Evolutionary conservation across 2,797 vertebrate species (phyloP).

Genomic region (Oreochromis grahami): DNA sequence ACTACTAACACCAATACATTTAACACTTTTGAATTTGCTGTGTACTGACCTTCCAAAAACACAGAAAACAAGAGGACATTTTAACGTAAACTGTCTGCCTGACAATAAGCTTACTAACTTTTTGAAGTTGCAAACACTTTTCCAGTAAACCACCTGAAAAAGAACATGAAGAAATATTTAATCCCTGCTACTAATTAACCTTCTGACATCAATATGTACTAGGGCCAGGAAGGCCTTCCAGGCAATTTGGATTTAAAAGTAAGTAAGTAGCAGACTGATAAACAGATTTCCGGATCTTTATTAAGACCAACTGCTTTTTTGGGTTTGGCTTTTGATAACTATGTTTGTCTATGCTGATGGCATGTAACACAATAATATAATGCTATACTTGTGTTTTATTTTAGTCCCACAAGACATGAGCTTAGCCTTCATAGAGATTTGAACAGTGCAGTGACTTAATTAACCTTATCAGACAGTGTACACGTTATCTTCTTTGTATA

Average conservation of each 20-base stretch:
- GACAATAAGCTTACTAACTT: background rate
- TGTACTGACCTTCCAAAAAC: background rate
- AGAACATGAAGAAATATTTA: constrained; percentile 2
- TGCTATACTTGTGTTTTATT: background rate
- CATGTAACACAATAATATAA: background rate
- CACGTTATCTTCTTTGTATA: constrained; percentile 48
- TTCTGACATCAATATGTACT: constrained; percentile 12
- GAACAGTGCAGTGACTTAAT: constrained; percentile 14
- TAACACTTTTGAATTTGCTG: too few species aligned
- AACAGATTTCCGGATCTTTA: constrained; percentile 21
- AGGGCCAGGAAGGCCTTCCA: background rate
- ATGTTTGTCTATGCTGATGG: background rate
- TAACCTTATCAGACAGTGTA: constrained; percentile 15
- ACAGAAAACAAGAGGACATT: background rate
- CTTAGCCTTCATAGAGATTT: background rate
- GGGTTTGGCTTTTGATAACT: background rate
- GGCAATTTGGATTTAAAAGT: constrained; percentile 28
- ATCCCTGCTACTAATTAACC: constrained; percentile 45
- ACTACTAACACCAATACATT: too few species aligned
- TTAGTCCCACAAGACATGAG: background rate
- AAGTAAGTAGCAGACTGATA: background rate
- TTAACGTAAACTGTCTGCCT: background rate
- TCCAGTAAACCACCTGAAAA: background rate
- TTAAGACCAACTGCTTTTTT: background rate
- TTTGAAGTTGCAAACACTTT: background rate